Percentiles rank a stretch among this genome's conserved stretches.
phyloP scores from a whole-genome alignment of 1,140 invertebrate genomes.

The Doryteuthis pealeii region DNA sequence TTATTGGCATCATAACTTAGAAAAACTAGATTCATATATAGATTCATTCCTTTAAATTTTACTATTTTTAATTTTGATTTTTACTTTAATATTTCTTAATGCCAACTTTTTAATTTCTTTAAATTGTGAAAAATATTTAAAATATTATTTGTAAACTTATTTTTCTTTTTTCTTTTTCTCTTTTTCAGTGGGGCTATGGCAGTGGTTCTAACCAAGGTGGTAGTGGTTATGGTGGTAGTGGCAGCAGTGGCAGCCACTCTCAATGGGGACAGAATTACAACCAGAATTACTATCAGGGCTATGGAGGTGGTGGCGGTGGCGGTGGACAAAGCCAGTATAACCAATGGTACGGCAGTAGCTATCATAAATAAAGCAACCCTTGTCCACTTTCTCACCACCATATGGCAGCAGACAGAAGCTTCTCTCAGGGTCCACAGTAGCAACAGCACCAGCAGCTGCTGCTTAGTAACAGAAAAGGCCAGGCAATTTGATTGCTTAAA shows the following conservation, averaged over 20 bases:
- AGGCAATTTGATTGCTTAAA: too few relatives aligned
- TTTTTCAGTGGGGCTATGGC: constrained; percentile 6
- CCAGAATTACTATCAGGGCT: constrained; percentile 7
- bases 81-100: not conserved
- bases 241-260: not conserved
- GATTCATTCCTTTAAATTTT: too few relatives aligned
- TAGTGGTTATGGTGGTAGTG: not conserved
- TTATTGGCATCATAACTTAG: too few relatives aligned
- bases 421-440: too few relatives aligned
- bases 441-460: not conserved
- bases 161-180: not conserved
- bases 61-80: not conserved
- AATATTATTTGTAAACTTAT: not conserved
- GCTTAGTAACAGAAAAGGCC: too few relatives aligned
- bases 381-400: not conserved
- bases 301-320: not conserved
- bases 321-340: not conserved
- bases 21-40: too few relatives aligned
- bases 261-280: constrained; percentile 12
- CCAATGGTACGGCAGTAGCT: constrained; percentile 11
- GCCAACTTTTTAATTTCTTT: not conserved
- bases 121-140: too few relatives aligned
- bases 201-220: not conserved
- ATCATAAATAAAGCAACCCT: not conserved
- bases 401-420: too few relatives aligned